Evolutionary conservation across 2,113 vertebrate genomes (phyloP).

Genomic region (Hoplias malabaricus): DNA sequence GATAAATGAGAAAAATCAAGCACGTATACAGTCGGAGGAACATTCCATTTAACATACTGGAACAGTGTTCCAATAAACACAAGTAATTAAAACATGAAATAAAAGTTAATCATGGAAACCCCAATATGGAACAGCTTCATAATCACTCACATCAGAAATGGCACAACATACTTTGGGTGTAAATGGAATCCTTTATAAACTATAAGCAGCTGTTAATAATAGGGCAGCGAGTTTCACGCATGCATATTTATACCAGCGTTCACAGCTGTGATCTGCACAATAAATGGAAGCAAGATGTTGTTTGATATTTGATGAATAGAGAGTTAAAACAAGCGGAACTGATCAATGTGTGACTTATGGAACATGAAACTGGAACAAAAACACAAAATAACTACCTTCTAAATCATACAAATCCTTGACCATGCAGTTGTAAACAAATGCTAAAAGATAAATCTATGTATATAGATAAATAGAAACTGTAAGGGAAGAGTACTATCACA

Average conservation of each 20-base stretch:
- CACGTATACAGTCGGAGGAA: neutral
- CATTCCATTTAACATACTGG: neutral
- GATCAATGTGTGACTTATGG: neutral
- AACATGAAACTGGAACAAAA: neutral
- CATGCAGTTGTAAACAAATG: neutral
- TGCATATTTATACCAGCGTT: neutral
- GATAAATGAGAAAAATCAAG: neutral
- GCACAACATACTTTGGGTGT: neutral
- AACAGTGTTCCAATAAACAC: conserved; percentile 5
- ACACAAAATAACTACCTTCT: neutral
- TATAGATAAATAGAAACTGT: no score
- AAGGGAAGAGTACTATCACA: no score
- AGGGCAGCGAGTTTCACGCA: neutral
- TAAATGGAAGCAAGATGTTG: neutral
- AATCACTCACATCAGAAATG: neutral
- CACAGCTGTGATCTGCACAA: neutral
- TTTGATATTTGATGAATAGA: neutral
- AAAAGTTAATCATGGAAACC: neutral
- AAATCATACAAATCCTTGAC: neutral
- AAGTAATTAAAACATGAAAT: neutral
- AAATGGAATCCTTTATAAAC: neutral
- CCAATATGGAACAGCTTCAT: neutral
- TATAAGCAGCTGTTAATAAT: neutral
- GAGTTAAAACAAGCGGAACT: neutral
- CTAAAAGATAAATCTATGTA: neutral